A percentile compares a stretch with the other conserved stretches of the same genome.
phyloP scores from a whole-genome alignment of 2,113 vertebrate genomes.

The Pitta sordida region DNA sequence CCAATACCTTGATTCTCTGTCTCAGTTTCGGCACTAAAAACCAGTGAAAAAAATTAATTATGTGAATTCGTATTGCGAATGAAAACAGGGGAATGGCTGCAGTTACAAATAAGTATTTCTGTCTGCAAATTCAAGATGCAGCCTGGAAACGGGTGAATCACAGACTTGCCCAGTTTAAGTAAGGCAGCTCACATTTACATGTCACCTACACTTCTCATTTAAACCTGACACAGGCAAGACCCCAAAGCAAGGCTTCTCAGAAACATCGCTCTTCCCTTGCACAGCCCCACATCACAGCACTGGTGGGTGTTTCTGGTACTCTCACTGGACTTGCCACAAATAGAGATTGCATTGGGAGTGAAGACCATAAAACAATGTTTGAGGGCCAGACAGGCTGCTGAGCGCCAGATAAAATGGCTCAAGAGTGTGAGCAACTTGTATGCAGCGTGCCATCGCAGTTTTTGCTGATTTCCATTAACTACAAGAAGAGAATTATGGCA shows the following conservation, averaged over 20 bases:
- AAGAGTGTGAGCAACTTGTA: background rate
- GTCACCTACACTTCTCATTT: background rate
- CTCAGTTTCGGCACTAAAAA: background rate
- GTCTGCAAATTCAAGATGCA: background rate
- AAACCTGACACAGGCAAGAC: background rate
- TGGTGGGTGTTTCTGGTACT: background rate
- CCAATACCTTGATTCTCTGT: background rate
- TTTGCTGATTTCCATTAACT: slow-evolving; percentile 29
- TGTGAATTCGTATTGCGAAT: background rate
- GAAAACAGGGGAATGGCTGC: background rate
- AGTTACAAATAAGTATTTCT: background rate
- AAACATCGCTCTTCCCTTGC: background rate
- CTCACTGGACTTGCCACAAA: slow-evolving; percentile 19
- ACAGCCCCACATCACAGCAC: background rate
- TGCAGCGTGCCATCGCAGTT: background rate
- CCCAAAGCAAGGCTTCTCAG: background rate
- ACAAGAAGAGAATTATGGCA: background rate
- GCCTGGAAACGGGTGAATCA: background rate
- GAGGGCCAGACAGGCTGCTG: slow-evolving; percentile 20
- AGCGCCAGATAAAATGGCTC: slow-evolving; percentile 19
- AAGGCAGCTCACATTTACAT: background rate
- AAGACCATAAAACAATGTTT: slow-evolving; percentile 43
- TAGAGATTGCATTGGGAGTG: slow-evolving; percentile 1
- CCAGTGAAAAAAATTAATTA: background rate
- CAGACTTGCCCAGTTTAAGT: background rate